These are phyloP conservation scores for Zaprionus gabonicus DNA, from an alignment of 1,140 invertebrate genomes.

Conservation along the genomic window DNA sequence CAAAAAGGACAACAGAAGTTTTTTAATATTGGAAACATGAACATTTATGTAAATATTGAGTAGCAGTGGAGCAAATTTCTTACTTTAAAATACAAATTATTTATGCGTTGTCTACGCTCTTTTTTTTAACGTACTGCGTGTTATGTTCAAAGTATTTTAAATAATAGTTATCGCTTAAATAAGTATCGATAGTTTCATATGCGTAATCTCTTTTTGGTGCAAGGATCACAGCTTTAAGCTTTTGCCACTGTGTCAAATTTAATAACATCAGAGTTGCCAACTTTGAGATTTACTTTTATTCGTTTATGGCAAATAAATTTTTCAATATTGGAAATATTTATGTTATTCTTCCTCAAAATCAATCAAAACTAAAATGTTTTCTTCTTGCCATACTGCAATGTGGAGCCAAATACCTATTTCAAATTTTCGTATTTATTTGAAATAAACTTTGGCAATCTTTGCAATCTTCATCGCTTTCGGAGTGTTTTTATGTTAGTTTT, in stretches of 20 bases:
- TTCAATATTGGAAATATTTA: too few species aligned
- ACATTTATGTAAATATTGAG: neutral
- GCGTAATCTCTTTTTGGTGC: too few species aligned
- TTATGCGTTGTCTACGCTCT: too few species aligned
- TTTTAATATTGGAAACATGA: neutral
- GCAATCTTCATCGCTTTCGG: slow-evolving; percentile 2
- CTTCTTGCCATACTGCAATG: neutral
- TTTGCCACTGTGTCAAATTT: too few species aligned
- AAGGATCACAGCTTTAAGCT: too few species aligned
- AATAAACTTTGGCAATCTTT: neutral
- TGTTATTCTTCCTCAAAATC: too few species aligned
- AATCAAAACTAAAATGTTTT: too few species aligned
- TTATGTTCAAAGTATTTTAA: too few species aligned
- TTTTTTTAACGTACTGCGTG: neutral
- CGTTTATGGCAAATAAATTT: too few species aligned
- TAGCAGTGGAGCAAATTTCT: neutral
- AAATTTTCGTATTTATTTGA: neutral
- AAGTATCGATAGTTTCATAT: neutral
- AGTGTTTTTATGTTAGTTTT: neutral
- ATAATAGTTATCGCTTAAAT: neutral
- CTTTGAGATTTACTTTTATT: too few species aligned
- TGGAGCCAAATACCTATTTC: neutral
- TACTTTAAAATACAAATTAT: too few species aligned
- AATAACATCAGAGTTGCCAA: too few species aligned
- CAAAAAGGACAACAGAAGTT: slow-evolving; percentile 4